Percentiles rank a stretch among this genome's conserved stretches.
Evolutionary conservation across 2,888 invertebrate species (phyloP).

Genomic region (Byasa hedistus): DNA sequence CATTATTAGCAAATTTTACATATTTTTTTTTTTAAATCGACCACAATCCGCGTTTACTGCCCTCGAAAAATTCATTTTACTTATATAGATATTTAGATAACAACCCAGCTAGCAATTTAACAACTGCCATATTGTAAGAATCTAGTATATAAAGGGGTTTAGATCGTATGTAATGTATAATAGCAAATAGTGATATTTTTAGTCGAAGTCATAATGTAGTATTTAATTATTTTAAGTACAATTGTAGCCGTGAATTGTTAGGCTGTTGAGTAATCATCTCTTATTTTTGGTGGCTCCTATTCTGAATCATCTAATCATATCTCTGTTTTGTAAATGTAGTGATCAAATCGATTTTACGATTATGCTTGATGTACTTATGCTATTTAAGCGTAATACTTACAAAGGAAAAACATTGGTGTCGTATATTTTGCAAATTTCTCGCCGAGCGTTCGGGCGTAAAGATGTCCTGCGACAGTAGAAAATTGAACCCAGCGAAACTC

Average conservation of each 20-base stretch:
- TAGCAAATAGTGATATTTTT: constrained; percentile 55
- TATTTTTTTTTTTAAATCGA: constrained; percentile 45
- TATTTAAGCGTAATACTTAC: too few species aligned
- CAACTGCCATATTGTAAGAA: constrained; percentile 79
- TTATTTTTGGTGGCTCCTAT: not conserved
- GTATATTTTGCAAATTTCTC: not conserved
- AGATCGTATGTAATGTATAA: constrained; percentile 41
- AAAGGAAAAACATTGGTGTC: not conserved
- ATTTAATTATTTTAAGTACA: constrained; percentile 74
- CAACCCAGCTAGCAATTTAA: constrained; percentile 78
- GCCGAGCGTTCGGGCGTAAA: not conserved
- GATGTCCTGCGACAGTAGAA: too few species aligned
- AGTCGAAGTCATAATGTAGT: constrained; percentile 78
- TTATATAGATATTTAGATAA: constrained; percentile 39
- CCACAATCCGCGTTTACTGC: constrained; percentile 60
- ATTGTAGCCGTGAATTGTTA: constrained; percentile 43
- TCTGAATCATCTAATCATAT: not conserved
- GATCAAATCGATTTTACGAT: not conserved
- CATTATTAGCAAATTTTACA: constrained; percentile 46
- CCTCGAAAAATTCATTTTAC: constrained; percentile 34
- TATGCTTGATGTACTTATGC: not conserved
- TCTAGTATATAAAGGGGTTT: constrained; percentile 64
- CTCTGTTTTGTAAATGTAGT: not conserved
- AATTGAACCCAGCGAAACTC: too few species aligned
- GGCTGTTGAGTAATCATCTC: too few species aligned